Conservation (phyloP, 1,140 invertebrate species). For the Trichomalopsis sarcophagae region DNA sequence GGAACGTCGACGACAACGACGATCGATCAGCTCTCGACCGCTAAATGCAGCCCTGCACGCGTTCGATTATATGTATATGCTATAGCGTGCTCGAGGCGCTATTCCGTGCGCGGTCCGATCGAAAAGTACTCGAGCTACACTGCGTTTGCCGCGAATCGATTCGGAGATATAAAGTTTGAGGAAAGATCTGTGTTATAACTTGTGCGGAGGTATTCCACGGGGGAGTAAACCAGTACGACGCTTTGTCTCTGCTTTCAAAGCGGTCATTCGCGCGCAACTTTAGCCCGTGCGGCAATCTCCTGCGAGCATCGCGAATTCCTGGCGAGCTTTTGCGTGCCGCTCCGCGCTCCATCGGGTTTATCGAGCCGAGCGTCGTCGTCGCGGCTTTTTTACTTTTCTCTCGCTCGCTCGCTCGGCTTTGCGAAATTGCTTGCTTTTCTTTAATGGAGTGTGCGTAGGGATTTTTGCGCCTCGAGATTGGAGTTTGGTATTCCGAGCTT, state of each 20-base stretch:
- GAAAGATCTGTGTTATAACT: not conserved
- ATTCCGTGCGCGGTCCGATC: not conserved
- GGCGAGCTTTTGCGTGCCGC: not conserved
- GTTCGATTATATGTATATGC: not conserved
- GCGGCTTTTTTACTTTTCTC: not conserved
- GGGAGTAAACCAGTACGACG: not conserved
- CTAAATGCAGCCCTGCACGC: slow-evolving; percentile 1
- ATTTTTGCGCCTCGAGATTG: too few relatives aligned
- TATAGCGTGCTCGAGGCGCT: not conserved
- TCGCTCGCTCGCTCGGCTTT: not conserved
- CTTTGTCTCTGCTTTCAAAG: not conserved
- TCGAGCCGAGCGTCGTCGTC: not conserved
- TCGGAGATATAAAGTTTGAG: not conserved
- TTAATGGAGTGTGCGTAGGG: not conserved
- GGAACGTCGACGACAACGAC: not conserved
- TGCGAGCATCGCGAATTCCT: not conserved
- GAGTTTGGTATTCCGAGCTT: too few relatives aligned
- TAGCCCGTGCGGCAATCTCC: not conserved
- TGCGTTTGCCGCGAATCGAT: too few relatives aligned
- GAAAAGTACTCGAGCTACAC: not conserved
- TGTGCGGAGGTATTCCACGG: too few relatives aligned
- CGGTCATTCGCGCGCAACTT: not conserved
- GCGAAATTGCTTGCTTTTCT: not conserved
- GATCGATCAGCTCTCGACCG: not conserved
- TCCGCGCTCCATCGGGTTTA: not conserved